Conservation (phyloP, 2,113 vertebrate species). For the Barnardius zonarius region DNA sequence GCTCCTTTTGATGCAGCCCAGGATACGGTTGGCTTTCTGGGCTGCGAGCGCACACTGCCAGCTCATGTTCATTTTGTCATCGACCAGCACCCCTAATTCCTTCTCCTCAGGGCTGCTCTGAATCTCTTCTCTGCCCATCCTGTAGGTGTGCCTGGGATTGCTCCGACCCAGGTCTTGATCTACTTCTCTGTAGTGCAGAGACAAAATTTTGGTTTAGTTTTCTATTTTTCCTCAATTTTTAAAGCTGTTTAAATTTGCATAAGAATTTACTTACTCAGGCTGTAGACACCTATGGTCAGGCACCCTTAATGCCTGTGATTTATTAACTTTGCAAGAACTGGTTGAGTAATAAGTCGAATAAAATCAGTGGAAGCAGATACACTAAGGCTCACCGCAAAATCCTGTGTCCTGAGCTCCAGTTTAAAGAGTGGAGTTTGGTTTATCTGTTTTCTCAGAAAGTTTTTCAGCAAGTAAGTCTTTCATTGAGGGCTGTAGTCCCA, state of each 20-base stretch:
- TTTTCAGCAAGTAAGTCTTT: background rate
- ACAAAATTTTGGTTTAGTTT: background rate
- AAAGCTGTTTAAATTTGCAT: background rate
- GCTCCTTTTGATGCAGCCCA: no score
- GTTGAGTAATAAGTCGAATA: background rate
- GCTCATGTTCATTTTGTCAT: no score
- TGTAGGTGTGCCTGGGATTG: no score
- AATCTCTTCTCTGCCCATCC: no score
- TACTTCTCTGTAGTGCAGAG: background rate
- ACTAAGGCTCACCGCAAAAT: background rate
- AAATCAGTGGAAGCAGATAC: background rate
- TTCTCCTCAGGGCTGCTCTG: no score
- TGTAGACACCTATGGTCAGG: background rate
- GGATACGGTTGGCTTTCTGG: no score
- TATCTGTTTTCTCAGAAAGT: background rate
- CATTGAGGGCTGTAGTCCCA: background rate
- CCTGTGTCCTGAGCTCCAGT: background rate
- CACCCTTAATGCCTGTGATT: background rate
- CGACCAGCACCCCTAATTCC: no score
- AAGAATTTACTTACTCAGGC: background rate
- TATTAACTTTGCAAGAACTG: background rate
- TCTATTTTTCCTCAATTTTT: background rate
- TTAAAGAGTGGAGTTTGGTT: background rate
- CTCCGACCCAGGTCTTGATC: background rate
- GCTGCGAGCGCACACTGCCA: no score